These are phyloP conservation scores for Neosilurus hyrtlii DNA, from an alignment of 2,797 vertebrate species.

Conservation along the genomic window DNA sequence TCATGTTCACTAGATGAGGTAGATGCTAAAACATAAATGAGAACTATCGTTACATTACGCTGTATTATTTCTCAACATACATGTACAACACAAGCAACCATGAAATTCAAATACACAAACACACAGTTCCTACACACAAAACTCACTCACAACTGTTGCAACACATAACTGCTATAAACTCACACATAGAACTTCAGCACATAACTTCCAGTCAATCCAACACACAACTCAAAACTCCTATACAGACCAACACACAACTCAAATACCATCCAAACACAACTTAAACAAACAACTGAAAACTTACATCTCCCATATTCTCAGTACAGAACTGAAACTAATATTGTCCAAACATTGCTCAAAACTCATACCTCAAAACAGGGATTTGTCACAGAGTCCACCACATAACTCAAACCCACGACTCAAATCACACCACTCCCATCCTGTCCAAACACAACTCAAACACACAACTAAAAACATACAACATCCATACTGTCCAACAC, in stretches of 20 bases:
- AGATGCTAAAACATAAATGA: background rate
- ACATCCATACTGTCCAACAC: background rate
- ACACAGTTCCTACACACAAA: background rate
- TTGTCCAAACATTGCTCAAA: too few species aligned
- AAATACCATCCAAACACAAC: background rate
- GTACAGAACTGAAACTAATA: background rate
- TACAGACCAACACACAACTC: background rate
- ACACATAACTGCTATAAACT: background rate
- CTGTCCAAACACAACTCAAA: background rate
- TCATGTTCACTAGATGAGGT: background rate
- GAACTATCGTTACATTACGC: too few species aligned
- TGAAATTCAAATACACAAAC: background rate
- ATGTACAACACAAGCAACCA: background rate
- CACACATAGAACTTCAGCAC: background rate
- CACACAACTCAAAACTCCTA: background rate
- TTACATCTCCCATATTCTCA: background rate
- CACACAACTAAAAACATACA: background rate
- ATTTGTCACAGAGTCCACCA: background rate
- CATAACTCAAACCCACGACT: slow-evolving; percentile 12
- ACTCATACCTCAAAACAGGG: too few species aligned
- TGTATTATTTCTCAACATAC: too few species aligned
- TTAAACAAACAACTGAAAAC: background rate
- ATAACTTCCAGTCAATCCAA: background rate
- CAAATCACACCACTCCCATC: background rate
- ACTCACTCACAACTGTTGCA: background rate